Base-by-base conservation (phyloP, 2,888 invertebrate genomes). In the Cordilura impudica region DNA sequence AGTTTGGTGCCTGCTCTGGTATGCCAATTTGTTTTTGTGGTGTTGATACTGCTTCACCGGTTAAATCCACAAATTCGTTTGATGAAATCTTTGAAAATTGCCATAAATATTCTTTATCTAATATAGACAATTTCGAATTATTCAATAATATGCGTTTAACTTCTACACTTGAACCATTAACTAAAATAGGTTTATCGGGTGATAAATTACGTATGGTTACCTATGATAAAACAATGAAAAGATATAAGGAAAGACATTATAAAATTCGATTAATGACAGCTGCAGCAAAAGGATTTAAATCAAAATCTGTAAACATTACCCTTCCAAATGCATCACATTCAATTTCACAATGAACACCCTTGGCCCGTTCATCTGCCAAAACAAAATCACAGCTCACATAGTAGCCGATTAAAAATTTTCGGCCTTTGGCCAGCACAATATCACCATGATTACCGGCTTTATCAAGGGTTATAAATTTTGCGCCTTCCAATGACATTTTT, bases 281-380 rank as follows among this genome's bases (percentile, higher is more conserved):
- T 49, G 51, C 26, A 73, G n/a, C 16, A 14, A 18, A 4, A 7
- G 2, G 0, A 51, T 26, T 16, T 16, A 53, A 29, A 26, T 21
- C 21, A 16, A 12, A 14, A 18, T 16, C 12, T n/a, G 8, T 5
- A 53, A 6, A 47, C 85, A 87, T 87, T 83, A 89, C 89, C 85
- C 88, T 86, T 67, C 89, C 89, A 81, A 87, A 89, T 12, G 88
- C 85, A 81, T 89, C 89, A 67, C 87, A 86, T 72, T 85, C 82
- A 71, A 89, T 89, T 63, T 87, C 86, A 74, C 90, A 89, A 63
- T 89, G 87, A 31, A 88, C 43, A 4, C 86, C 84, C 73, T 85
- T 84, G 47, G 82, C 87, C 78, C 85, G 76, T 12, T 78, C 51
- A 67, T 87, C 86, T 2, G 85, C 81, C 26, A 88, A 71, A 16